Evolutionary conservation across 2,888 invertebrate genomes (phyloP), one percentile per base, ranked within the genome.

Genomic region (Gastracanthus pulcherrimus): DNA sequence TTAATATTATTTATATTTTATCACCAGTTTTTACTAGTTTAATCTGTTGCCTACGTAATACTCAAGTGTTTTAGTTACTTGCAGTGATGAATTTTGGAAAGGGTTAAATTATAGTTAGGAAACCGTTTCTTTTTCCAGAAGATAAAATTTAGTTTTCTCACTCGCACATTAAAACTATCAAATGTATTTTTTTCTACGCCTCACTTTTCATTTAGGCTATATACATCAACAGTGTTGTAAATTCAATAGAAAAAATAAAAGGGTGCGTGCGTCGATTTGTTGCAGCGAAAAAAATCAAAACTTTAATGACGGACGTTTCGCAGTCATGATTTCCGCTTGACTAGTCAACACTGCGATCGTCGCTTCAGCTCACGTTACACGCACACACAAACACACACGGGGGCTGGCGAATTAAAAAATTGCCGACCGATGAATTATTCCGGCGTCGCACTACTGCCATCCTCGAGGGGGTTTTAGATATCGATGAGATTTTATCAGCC

Each of bases 401-500:
- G 3, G 77, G 48, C 45, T 69, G 7, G 64, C n/a, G 58, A 78
- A 83, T 79, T 81, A 76, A 78, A 83, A 83, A 79, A 80, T 79
- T 72, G 78, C 67, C 13, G 34, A 23, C 26, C 78, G 51, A 81
- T 76, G 76, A 81, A 48, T 80, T 82, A 80, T 72, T 36, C 7
- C 1, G 31, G 16, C 51, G 19, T 26, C n/a, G n/a, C n/a, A n/a
- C n/a, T n/a, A n/a, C n/a, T n/a, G n/a, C n/a, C n/a, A n/a, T n/a
- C 0, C 29, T 41, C 36, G 38, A 48, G 41, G 71, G 67, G 72
- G 26, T 62, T 66, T 48, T 71, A 31, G 76, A 66, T 80, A 80
- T 81, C 83, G 76, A 78, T 76, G 72, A 62, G 72, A 76, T 76
- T 81, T 83, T 79, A 83, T 81, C 78, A 76, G 83, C 67, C n/a